Conservation (phyloP, 1,140 invertebrate genomes). For the Hetaerina americana region DNA sequence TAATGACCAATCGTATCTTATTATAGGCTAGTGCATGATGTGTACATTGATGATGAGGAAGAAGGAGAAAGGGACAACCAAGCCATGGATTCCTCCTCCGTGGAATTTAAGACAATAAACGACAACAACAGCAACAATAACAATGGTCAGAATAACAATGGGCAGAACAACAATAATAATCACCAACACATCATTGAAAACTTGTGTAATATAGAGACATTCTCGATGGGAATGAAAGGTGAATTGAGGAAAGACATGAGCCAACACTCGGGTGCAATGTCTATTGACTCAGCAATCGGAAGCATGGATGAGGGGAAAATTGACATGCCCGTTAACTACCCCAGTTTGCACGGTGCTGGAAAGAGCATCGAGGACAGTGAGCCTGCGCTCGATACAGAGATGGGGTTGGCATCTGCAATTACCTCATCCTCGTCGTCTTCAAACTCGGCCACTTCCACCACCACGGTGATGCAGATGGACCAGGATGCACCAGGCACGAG, state of each 20-base stretch:
- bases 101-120: background rate
- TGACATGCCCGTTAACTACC: background rate
- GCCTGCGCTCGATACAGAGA: background rate
- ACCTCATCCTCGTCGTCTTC: background rate
- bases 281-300: background rate
- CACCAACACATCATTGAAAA: background rate
- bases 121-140: background rate
- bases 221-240: background rate
- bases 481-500: conserved; percentile 19
- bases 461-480: conserved; percentile 13
- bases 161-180: background rate
- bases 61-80: background rate
- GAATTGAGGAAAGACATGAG: background rate
- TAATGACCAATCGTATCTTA: too few relatives aligned
- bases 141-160: background rate
- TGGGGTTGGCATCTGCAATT: background rate
- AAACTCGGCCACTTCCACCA: background rate
- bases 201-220: background rate
- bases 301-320: background rate
- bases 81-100: background rate
- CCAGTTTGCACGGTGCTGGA: background rate
- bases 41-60: background rate
- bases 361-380: background rate
- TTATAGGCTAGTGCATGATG: background rate
- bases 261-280: background rate